Evolutionary conservation across 1,140 invertebrate genomes (phyloP), one percentile per base, ranked within the genome.

Genomic region (Conus ventricosus): DNA sequence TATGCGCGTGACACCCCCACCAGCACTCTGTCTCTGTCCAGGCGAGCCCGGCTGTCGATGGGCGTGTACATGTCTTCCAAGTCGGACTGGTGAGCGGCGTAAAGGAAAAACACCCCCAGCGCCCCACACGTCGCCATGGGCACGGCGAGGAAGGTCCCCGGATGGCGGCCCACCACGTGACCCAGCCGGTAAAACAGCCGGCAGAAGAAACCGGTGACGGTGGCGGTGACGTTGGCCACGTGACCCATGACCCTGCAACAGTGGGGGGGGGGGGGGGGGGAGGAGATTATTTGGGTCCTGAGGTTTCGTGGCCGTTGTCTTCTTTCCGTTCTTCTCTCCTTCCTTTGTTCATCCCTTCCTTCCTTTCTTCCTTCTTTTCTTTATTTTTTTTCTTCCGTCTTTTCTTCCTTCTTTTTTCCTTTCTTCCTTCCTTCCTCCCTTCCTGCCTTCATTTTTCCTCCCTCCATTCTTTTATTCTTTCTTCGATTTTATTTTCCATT

Each of bases 41-140:
- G 13, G 13, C 23, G 51, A 6, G 51, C 51, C 10, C 55, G 10
- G 81, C 81, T 83, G 81, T 83, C 25, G 15, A 13, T 55, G 53
- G 81, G 76, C 13, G 76, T 78, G 39, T 78, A 78, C 76, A 78
- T 78, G 76, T 78, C 76, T 25, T 78, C 76, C 76, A 78, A 4
- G 76, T 78, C 39, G 11, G 76, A 78, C 39, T 78, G 25, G 4
- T 78, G 76, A 0, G 25, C 0, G 10, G 76, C 76, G 39, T 17
- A 39, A 6, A 39, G 39, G 76, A 78, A 78, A 17, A 78, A 78
- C 25, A 51, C 27, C 11, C 76, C 76, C 76, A 78, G 76, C 7
- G 25, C 23, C 0, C 25, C 10, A 23, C 25, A 78, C 39, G 39
- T 39, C 76, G 7, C 25, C 76, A 78, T 6, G 25, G 76, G 76